Evolutionary conservation across 2,797 vertebrate genomes (phyloP).

Genomic region (Diplodus sargus): DNA sequence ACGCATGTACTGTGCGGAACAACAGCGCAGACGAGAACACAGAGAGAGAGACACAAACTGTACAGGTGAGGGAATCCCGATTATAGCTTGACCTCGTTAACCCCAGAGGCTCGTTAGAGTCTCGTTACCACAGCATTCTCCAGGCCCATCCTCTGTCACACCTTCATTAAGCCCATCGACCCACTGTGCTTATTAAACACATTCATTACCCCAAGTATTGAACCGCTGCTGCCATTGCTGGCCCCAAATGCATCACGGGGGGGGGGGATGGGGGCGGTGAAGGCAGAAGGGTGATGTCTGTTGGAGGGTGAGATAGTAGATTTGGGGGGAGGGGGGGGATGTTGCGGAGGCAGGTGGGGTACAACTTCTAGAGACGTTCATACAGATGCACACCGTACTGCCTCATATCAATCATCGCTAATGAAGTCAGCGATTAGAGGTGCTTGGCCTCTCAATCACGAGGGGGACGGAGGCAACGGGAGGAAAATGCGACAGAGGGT

Average conservation of each 20-base stretch:
- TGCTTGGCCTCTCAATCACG: slow-evolving; percentile 67
- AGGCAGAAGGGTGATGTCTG: slow-evolving; percentile 40
- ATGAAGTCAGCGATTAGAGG: slow-evolving; percentile 77
- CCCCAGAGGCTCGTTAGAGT: slow-evolving; percentile 77
- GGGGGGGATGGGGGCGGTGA: neutral
- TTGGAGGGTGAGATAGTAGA: slow-evolving; percentile 17
- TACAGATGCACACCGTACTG: slow-evolving; percentile 45
- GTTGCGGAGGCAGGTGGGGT: slow-evolving; percentile 13
- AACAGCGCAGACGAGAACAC: slow-evolving; percentile 7
- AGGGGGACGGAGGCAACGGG: slow-evolving; percentile 37
- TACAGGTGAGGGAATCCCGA: slow-evolving; percentile 70
- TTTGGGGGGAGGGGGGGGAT: neutral
- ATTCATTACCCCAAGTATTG: slow-evolving; percentile 86
- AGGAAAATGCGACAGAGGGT: slow-evolving; percentile 18
- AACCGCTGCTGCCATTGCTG: slow-evolving; percentile 65
- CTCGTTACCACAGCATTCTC: slow-evolving; percentile 73
- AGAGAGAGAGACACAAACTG: slow-evolving; percentile 32
- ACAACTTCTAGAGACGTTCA: slow-evolving; percentile 28
- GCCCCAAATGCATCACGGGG: slow-evolving; percentile 67
- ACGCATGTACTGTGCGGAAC: slow-evolving; percentile 2
- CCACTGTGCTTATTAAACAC: slow-evolving; percentile 85
- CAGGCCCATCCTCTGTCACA: slow-evolving; percentile 80
- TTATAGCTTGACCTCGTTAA: slow-evolving; percentile 75
- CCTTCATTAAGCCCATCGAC: slow-evolving; percentile 86
- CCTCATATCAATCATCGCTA: slow-evolving; percentile 77